Conservation (phyloP, 64 coral and sea anemone species). For the Pachyseris speciosa region DNA sequence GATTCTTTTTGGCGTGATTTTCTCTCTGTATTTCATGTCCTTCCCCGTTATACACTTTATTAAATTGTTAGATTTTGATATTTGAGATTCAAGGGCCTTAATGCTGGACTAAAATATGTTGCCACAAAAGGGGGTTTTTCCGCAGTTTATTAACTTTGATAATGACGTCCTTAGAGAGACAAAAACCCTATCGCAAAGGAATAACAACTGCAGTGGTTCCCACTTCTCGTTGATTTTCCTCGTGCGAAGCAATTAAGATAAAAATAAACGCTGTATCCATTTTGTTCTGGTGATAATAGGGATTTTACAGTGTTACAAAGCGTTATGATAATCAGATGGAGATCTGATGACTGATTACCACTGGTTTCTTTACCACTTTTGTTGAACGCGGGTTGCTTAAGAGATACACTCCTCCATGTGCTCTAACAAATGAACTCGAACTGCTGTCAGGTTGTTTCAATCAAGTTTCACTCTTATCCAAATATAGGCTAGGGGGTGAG, state of each 20-base stretch:
- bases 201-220: neutral
- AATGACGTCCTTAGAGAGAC: neutral
- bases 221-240: neutral
- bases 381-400: slow-evolving; percentile 15
- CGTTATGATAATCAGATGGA: slow-evolving; percentile 18
- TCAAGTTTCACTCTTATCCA: slow-evolving; percentile 60
- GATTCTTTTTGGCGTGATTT: neutral
- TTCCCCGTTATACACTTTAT: neutral
- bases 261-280: slow-evolving; percentile 7
- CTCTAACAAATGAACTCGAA: slow-evolving; percentile 64
- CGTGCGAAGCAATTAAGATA: slow-evolving; percentile 21
- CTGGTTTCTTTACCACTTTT: neutral
- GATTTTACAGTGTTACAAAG: neutral
- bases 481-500: slow-evolving; percentile 11
- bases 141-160: neutral
- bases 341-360: slow-evolving; percentile 2
- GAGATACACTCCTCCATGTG: slow-evolving; percentile 16
- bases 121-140: neutral
- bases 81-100: neutral
- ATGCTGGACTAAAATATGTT: neutral
- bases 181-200: neutral
- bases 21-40: neutral
- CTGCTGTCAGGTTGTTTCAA: slow-evolving; percentile 64
- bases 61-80: neutral
- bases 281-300: slow-evolving; percentile 18